These are phyloP conservation scores for Echinometra lucunter DNA, from an alignment of 53 echinoderm and acorn worm genomes.

Conservation along the genomic window DNA sequence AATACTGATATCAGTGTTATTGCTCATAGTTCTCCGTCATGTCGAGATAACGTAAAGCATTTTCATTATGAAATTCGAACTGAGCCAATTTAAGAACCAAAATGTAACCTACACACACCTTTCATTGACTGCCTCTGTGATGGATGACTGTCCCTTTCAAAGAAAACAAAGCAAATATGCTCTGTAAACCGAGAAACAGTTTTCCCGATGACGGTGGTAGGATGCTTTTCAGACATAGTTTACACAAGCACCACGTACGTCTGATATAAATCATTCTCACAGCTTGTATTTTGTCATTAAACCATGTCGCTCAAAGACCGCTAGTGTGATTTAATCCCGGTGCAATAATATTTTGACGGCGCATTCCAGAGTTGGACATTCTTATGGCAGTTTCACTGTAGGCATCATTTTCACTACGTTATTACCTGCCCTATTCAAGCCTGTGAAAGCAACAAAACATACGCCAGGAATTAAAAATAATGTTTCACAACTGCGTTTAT, in stretches of 20 bases:
- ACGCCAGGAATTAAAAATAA: too few species aligned
- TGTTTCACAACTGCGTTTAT: too few species aligned
- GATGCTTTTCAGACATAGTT: conserved; percentile 43
- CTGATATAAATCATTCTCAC: background rate
- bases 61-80: background rate
- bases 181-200: background rate
- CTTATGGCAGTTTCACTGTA: too few species aligned
- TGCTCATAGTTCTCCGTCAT: background rate
- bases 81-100: conserved; percentile 5
- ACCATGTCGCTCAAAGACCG: background rate
- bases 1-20: background rate
- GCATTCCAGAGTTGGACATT: background rate
- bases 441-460: too few species aligned
- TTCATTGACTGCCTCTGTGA: background rate
- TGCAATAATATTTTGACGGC: background rate
- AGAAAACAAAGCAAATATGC: conserved; percentile 44
- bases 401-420: too few species aligned
- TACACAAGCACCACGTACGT: conserved; percentile 31
- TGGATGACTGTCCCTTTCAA: background rate
- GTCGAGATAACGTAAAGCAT: background rate
- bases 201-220: background rate
- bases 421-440: too few species aligned
- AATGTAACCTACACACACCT: background rate
- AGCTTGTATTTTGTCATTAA: background rate
- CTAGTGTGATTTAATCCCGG: background rate